Conservation (phyloP, 2,888 invertebrate species). For the Zaprionus obscuricornis region DNA sequence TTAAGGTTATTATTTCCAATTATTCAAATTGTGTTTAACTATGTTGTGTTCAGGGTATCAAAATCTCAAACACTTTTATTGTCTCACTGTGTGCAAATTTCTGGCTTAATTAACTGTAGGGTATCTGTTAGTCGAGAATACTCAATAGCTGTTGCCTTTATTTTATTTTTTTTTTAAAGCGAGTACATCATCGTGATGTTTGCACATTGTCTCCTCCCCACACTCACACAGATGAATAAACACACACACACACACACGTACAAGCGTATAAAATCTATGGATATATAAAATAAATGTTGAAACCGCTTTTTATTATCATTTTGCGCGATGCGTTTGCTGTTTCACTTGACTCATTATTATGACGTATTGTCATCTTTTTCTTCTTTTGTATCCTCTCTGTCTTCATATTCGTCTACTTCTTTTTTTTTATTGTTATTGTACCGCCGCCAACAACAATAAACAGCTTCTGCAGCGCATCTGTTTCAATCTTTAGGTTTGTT, state of each 20-base stretch:
- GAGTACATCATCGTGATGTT: slow-evolving; percentile 39
- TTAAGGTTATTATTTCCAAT: too few relatives aligned
- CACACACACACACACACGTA: neutral
- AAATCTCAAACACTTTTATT: neutral
- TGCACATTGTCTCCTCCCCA: slow-evolving; percentile 38
- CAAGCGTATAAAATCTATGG: neutral
- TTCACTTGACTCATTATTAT: slow-evolving; percentile 64
- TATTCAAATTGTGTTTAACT: too few relatives aligned
- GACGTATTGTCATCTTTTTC: slow-evolving; percentile 57
- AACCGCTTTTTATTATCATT: slow-evolving; percentile 54
- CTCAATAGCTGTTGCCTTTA: neutral
- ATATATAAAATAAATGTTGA: slow-evolving; percentile 45
- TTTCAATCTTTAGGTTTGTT: too few relatives aligned
- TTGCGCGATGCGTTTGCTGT: slow-evolving; percentile 41
- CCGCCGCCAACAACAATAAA: slow-evolving; percentile 23
- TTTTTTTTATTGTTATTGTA: slow-evolving; percentile 30
- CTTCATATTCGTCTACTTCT: neutral
- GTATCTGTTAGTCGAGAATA: slow-evolving; percentile 6
- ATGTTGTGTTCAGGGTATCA: too few relatives aligned
- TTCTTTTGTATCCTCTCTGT: neutral
- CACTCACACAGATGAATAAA: neutral
- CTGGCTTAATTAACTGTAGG: neutral
- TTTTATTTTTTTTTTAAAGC: slow-evolving; percentile 9
- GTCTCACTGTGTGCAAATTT: neutral
- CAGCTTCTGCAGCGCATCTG: slow-evolving; percentile 20